phyloP scores from a whole-genome alignment of 2,888 invertebrate genomes.

The Poecilus cupreus region DNA sequence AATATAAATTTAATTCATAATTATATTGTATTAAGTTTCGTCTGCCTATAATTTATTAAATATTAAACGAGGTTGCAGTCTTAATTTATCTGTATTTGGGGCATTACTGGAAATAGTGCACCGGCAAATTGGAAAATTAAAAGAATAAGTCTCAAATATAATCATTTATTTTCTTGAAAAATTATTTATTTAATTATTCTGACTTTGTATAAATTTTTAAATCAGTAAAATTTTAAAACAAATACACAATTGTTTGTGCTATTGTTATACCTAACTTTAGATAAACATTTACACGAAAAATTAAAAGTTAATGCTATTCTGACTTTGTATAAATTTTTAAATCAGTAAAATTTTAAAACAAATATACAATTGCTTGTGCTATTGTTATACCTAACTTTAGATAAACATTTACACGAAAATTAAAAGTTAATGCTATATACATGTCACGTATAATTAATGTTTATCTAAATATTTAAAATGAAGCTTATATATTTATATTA shows the following conservation, averaged over 20 bases:
- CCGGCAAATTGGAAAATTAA: not conserved
- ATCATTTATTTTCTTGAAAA: not conserved
- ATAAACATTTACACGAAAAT: not conserved
- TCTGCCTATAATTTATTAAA: not conserved
- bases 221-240: too few species aligned
- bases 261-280: not conserved
- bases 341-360: too few species aligned
- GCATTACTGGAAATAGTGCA: not conserved
- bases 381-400: not conserved
- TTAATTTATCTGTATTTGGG: conserved; percentile 8
- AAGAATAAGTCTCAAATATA: not conserved
- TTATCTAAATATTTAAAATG: too few species aligned
- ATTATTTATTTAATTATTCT: not conserved
- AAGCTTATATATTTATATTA: too few species aligned
- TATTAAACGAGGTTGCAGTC: not conserved
- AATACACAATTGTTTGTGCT: too few species aligned
- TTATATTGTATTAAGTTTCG: too few species aligned
- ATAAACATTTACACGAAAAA: not conserved
- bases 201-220: too few species aligned
- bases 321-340: too few species aligned
- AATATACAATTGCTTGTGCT: too few species aligned
- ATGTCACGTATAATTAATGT: too few species aligned
- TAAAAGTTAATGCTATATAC: too few species aligned
- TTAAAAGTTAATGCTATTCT: too few species aligned
- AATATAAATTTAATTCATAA: conserved; percentile 13